Evolutionary conservation across 1,140 invertebrate genomes (phyloP).

Genomic region (Pseudomyrmex concolor): DNA sequence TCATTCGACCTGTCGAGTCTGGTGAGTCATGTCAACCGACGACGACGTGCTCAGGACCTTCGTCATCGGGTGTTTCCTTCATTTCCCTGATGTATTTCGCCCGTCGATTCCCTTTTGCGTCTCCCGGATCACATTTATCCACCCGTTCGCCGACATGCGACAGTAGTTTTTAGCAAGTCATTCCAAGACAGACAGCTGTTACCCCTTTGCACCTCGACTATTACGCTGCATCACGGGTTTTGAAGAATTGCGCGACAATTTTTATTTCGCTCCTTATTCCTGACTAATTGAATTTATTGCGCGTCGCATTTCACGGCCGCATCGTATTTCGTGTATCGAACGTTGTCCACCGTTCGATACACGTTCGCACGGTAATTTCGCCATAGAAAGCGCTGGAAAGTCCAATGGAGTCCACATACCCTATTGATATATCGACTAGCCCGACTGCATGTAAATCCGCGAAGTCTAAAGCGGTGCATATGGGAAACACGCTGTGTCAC

Average conservation of each 20-base stretch:
- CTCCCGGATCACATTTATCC: neutral
- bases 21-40: conserved; percentile 73
- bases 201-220: neutral
- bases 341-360: no score
- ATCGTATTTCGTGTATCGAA: neutral
- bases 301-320: no score
- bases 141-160: neutral
- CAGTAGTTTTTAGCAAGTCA: neutral
- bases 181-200: conserved; percentile 55
- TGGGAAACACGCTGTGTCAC: neutral
- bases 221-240: neutral
- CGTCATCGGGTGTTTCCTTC: no score
- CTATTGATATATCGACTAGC: neutral
- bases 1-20: conserved; percentile 79
- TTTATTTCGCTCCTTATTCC: neutral
- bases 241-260: neutral
- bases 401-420: neutral
- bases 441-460: neutral
- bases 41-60: neutral
- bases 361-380: neutral
- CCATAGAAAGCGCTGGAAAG: neutral
- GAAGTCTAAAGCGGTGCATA: neutral
- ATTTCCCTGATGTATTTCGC: no score
- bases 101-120: no score
- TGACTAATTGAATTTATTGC: neutral